A percentile compares a stretch with the other conserved stretches of the same genome.
These are phyloP conservation scores for Chloroclystis v-ata DNA, from an alignment of 2,888 invertebrate genomes.

Conservation along the genomic window DNA sequence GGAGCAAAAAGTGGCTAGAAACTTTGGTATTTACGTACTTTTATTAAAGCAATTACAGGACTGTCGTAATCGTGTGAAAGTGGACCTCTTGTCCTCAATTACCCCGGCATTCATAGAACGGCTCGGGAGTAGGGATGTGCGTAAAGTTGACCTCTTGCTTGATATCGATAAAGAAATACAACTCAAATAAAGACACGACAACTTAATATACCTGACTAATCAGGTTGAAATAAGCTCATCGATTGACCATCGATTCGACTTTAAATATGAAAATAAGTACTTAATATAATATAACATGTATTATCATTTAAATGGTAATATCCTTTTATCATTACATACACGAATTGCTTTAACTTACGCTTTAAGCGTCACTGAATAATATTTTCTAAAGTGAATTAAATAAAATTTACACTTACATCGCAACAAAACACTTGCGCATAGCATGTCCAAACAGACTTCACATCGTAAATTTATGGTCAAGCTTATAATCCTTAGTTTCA, in stretches of 20 bases:
- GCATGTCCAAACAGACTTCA: constrained; percentile 14
- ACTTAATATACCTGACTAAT: neutral
- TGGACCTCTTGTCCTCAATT: constrained; percentile 53
- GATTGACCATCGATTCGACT: no score
- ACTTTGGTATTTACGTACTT: constrained; percentile 32
- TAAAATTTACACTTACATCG: constrained; percentile 10
- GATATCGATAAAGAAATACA: constrained; percentile 24
- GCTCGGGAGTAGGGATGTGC: constrained; percentile 43
- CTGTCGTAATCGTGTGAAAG: constrained; percentile 64
- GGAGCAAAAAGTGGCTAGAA: constrained; percentile 34
- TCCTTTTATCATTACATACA: no score
- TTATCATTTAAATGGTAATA: no score
- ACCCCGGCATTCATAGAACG: constrained; percentile 61
- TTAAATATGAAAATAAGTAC: no score
- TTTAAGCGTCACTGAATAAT: no score
- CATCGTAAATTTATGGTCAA: constrained; percentile 30
- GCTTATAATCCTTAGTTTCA: constrained; percentile 36
- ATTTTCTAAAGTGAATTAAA: neutral
- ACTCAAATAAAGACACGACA: no score
- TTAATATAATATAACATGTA: no score
- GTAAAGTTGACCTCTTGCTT: constrained; percentile 23
- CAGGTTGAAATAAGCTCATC: no score
- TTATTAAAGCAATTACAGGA: constrained; percentile 38
- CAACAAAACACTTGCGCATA: no score
- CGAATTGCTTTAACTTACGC: no score